Conservation (phyloP, 2,113 vertebrate species). For the Spea multiplicata region DNA sequence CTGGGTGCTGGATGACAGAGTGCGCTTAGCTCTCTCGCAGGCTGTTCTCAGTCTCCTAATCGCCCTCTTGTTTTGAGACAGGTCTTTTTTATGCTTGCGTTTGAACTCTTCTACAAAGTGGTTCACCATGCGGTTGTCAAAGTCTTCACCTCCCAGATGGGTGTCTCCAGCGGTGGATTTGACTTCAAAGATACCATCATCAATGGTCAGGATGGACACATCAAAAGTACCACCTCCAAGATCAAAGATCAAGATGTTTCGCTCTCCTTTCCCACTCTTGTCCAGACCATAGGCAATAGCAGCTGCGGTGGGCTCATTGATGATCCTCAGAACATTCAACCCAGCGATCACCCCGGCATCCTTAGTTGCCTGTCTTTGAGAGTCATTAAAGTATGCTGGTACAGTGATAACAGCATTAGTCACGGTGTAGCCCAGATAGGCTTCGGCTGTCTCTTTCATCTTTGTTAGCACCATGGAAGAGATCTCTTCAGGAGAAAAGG, state of each 20-base stretch:
- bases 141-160: conserved; percentile 52
- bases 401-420: conserved; percentile 64
- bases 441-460: conserved; percentile 49
- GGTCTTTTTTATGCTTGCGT: conserved; percentile 75
- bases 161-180: conserved; percentile 44
- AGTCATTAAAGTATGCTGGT: conserved; percentile 83
- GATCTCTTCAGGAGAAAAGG: conserved; percentile 46
- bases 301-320: conserved; percentile 48
- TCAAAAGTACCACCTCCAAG: conserved; percentile 15
- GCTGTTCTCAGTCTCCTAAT: conserved; percentile 46
- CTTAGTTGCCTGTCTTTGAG: conserved; percentile 86
- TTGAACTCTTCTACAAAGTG: conserved; percentile 75
- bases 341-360: conserved; percentile 74
- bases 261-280: conserved; percentile 35
- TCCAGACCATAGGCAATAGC: conserved; percentile 49
- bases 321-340: conserved; percentile 48
- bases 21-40: conserved; percentile 49
- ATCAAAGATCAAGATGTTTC: conserved; percentile 38
- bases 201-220: conserved; percentile 47
- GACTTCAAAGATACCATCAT: conserved; percentile 49
- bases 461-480: conserved; percentile 50
- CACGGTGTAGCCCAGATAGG: conserved; percentile 43
- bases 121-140: conserved; percentile 74
- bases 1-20: conserved; percentile 49
- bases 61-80: conserved; percentile 74